Evolutionary conservation across 2,113 vertebrate genomes (phyloP), one percentile per base, ranked within the genome.

Genomic region (Emydocephalus ijimae): DNA sequence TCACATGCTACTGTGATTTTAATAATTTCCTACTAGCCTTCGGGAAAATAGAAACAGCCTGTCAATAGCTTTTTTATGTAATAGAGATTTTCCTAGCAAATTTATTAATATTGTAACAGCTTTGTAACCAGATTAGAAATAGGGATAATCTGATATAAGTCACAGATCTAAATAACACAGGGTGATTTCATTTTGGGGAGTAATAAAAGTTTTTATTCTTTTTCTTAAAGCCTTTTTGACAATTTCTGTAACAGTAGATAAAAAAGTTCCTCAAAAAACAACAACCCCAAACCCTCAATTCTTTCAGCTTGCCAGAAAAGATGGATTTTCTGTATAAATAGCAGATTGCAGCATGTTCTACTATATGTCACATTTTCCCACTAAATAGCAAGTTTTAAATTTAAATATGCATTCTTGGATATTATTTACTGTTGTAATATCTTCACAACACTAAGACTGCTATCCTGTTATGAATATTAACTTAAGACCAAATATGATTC

Each of bases 21-120:
- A 93, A 92, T 57, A 90, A 91, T 95, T 91, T 86, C 88, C 24
- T 0, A 91, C 39, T 61, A 91, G 10, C 88, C 43, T 24, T 88
- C 45, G 52, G 23, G 59, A 4, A 74, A 81, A 69, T 43, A 43
- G 56, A 52, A 86, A 87, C 15, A 59, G 24, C 7, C n/a, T 92
- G 74, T n/a, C 69, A 55, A 23, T 85, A 85, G 88, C 43, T 59
- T 89, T 61, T 59, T 26, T 20, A 15, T 21, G n/a, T 85, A 50
- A 85, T 50, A 85, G 88, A 20, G 26, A 89, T 50, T 59, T 85
- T 43, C 50, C 12, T 85, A 59, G 26, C 1, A 89, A 52, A 56
- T 56, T 85, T 85, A 52, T 61, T 29, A 85, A 92, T 85, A 50
- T 86, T 89, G 29, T 50, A 92, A 55, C 12, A 69, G 34, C 21